Base-by-base conservation (phyloP, 1,140 invertebrate genomes). In the Chionoecetes opilio region DNA sequence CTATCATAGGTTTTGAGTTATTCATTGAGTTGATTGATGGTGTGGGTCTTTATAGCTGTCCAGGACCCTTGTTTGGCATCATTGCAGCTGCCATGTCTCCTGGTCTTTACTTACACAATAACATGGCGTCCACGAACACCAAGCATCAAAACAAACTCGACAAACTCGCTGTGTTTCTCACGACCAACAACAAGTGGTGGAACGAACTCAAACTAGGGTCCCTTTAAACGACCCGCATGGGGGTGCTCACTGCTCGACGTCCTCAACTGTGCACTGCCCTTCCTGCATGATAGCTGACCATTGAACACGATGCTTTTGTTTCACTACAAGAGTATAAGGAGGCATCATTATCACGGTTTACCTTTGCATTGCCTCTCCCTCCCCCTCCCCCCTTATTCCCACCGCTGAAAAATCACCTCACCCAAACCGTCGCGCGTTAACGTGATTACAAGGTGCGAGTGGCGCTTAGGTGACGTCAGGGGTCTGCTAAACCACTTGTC, bases 141-240 rank as follows among this genome's bases (percentile, higher is more conserved):
- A n/a, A 21, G 2, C 63, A 75, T 26, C 21, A 75, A 21, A 75
- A 75, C 11, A 21, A 75, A 75, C 9, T 21, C 63, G 63, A 75
- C 11, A 21, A 75, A 75, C 9, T 21, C 63, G 63, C 63, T 75
- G 63, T 75, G 63, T 75, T 75, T 75, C 63, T 75, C 63, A 75
- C 63, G 63, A 75, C n/a, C 63, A 75, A 75, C 63, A 75, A n/a
- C 63, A 75, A 75, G 63, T 75, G 63, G 63, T 75, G 63, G n/a
- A n/a, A 75, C 63, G n/a, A 75, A 26, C 63, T 75, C 21, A 75
- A 75, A 21, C 11, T 75, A 26, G 63, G 21, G 63, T 26, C 63
- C 26, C 63, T 75, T 75, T 75, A 75, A 75, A 26, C 63, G n/a
- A n/a, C 63, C 63, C 63, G 63, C 63, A 75, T 75, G 63, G 63